phyloP scores from a whole-genome alignment of 2,888 invertebrate genomes.

The Synergus laeviventris region DNA sequence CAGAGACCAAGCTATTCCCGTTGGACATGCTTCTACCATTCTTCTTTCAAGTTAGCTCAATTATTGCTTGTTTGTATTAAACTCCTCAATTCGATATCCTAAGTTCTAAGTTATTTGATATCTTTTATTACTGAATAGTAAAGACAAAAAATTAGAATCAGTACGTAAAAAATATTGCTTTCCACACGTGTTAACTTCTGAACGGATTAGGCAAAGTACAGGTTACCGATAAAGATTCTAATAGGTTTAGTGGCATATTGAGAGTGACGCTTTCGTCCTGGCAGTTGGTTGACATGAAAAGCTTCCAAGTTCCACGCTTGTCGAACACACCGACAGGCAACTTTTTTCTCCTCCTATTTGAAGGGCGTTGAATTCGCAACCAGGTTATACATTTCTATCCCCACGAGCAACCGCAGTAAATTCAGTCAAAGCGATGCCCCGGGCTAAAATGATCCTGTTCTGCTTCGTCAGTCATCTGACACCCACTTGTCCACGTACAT shows the following conservation, averaged over 20 bases:
- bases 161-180: not conserved
- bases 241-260: conserved; percentile 22
- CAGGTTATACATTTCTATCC: conserved; percentile 26
- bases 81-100: not conserved
- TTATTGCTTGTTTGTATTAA: not conserved
- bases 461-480: not conserved
- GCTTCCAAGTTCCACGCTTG: conserved; percentile 27
- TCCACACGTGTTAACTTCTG: not conserved
- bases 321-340: conserved; percentile 5
- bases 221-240: conserved; percentile 10
- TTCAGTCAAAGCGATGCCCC: conserved; percentile 26
- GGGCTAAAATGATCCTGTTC: conserved; percentile 17
- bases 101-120: not conserved
- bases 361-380: conserved; percentile 19
- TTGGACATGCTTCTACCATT: not conserved
- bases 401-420: conserved; percentile 13
- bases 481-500: not conserved
- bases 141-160: not conserved
- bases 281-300: conserved; percentile 16
- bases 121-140: not conserved
- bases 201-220: not conserved
- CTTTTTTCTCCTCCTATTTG: conserved; percentile 1
- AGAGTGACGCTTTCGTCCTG: conserved; percentile 17
- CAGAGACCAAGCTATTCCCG: not conserved
- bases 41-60: not conserved